A percentile compares a stretch with the other conserved stretches of the same genome.
Evolutionary conservation across 2,888 invertebrate genomes (phyloP).

Genomic region (Agrochola circellaris): DNA sequence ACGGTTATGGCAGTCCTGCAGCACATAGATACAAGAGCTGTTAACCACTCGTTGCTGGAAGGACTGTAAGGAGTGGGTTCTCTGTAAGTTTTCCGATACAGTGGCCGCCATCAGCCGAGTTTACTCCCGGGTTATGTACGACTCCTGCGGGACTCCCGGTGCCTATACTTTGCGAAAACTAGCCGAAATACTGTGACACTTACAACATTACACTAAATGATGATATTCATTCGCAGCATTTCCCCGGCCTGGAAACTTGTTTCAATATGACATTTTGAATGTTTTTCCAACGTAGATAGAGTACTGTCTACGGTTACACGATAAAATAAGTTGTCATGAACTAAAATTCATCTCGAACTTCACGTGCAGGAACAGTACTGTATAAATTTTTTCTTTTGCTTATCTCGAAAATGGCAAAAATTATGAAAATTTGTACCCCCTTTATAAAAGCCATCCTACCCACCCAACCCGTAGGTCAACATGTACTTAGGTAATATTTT

Average conservation of each 20-base stretch:
- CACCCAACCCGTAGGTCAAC: no score
- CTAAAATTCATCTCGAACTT: no score
- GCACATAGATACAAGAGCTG: not conserved
- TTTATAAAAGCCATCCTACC: no score
- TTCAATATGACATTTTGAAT: not conserved
- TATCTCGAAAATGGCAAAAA: no score
- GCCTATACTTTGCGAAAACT: conserved; percentile 7
- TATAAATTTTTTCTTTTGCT: no score
- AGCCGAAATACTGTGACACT: conserved; percentile 25
- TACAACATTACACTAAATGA: conserved; percentile 9
- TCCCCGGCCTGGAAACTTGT: not conserved
- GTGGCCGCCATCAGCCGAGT: conserved; percentile 13
- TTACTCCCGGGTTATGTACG: conserved; percentile 34
- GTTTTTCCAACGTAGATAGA: not conserved
- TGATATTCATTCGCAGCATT: conserved; percentile 17
- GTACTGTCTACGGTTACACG: not conserved
- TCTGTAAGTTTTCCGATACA: not conserved
- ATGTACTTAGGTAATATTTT: no score
- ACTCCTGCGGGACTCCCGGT: conserved; percentile 25
- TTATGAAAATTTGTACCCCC: no score
- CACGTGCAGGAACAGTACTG: no score
- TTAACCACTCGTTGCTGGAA: not conserved
- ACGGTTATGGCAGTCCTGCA: not conserved
- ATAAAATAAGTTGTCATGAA: no score
- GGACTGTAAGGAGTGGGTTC: not conserved